Conservation (phyloP, 2,113 vertebrate species). For the Tricholaema leucomelas region DNA sequence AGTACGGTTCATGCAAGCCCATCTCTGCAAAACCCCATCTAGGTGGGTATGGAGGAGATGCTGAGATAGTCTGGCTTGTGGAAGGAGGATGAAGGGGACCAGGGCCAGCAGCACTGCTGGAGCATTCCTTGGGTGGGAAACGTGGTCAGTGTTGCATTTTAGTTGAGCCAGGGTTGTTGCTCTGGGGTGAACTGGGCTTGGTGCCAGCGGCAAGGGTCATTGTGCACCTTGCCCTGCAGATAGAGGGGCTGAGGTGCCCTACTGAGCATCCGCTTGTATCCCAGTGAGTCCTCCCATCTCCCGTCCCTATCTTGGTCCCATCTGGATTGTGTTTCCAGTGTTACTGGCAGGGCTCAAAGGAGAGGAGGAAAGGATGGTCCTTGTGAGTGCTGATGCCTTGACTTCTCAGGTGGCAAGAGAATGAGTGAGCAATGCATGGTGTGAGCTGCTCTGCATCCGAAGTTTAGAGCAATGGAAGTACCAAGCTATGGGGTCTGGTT, state of each 20-base stretch:
- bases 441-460: background rate
- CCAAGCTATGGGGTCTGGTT: fast-evolving
- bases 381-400: background rate
- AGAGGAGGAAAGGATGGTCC: background rate
- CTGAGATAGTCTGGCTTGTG: fast-evolving
- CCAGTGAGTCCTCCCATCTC: no score
- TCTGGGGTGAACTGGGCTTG: background rate
- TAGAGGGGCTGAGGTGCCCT: background rate
- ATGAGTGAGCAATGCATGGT: fast-evolving
- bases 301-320: fast-evolving
- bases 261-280: background rate
- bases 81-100: background rate
- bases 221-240: fast-evolving
- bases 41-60: background rate
- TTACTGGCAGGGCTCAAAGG: background rate
- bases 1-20: fast-evolving
- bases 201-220: background rate
- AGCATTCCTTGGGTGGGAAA: fast-evolving
- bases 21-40: background rate
- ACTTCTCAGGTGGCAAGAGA: fast-evolving
- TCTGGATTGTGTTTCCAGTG: background rate
- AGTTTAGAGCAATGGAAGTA: background rate
- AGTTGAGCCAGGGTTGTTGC: background rate
- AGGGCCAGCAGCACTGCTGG: background rate
- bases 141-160: background rate